A percentile compares a stretch with the other conserved stretches of the same genome.
Evolutionary conservation across 92 coral and sea anemone species (phyloP).

Genomic region (Porites cylindrica): DNA sequence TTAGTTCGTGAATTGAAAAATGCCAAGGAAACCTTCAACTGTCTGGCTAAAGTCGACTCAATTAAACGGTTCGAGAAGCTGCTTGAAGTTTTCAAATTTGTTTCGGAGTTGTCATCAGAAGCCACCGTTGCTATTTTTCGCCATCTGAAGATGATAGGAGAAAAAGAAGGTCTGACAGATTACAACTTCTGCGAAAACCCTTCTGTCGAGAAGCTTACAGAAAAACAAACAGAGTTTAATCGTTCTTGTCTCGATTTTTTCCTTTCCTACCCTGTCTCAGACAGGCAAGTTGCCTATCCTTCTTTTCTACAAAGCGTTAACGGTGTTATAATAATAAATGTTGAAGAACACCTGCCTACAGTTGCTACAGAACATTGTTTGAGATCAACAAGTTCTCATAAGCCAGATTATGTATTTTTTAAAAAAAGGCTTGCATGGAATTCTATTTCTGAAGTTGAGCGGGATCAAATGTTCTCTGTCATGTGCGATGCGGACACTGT

Average conservation of each 20-base stretch:
- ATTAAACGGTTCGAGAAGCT: background rate
- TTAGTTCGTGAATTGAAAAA: slow-evolving; percentile 1
- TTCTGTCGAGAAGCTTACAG: background rate
- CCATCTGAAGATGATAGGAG: slow-evolving; percentile 4
- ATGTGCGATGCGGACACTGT: background rate
- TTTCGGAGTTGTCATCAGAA: slow-evolving; percentile 5
- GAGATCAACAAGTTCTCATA: too few relatives aligned
- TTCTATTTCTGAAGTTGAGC: too few relatives aligned
- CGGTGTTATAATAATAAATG: too few relatives aligned
- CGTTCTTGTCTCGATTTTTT: too few relatives aligned
- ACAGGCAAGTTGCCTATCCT: background rate
- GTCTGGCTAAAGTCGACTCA: background rate
- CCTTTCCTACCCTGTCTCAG: too few relatives aligned
- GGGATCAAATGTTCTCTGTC: background rate
- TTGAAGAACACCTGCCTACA: too few relatives aligned
- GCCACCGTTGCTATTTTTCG: background rate
- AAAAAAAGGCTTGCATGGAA: too few relatives aligned
- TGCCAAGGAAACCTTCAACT: background rate
- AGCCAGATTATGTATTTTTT: too few relatives aligned
- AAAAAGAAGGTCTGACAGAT: slow-evolving; percentile 6
- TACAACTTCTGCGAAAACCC: background rate
- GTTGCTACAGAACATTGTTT: too few relatives aligned
- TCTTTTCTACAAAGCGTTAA: background rate
- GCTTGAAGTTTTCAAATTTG: background rate
- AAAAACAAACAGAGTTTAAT: background rate